Percentiles rank a stretch among this genome's conserved stretches.
phyloP scores from a whole-genome alignment of 2,888 invertebrate species.

The Drosophila glabriapex region DNA sequence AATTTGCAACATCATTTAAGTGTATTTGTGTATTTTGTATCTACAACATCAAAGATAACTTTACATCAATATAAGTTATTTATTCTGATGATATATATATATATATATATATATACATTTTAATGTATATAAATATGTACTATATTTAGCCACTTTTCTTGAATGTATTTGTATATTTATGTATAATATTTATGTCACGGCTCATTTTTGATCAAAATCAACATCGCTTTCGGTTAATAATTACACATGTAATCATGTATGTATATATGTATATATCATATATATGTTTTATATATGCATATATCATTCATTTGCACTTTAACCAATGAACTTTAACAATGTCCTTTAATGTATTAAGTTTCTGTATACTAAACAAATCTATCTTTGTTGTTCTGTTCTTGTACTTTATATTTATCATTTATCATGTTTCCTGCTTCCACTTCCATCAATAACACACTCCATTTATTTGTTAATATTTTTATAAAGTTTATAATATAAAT shows the following conservation, averaged over 20 bases:
- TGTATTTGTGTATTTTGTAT: conserved; percentile 60
- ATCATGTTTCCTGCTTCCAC: conserved; percentile 22
- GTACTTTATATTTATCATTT: conserved; percentile 52
- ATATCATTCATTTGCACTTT: conserved; percentile 57
- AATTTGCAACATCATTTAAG: conserved; percentile 33
- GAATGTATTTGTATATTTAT: conserved; percentile 62
- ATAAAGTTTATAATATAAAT: conserved; percentile 31
- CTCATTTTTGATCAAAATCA: conserved; percentile 20
- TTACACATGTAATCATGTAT: conserved; percentile 60
- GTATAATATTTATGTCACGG: conserved; percentile 49
- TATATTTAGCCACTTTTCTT: conserved; percentile 46
- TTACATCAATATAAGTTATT: conserved; percentile 60
- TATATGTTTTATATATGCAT: conserved; percentile 62
- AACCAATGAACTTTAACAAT: conserved; percentile 84
- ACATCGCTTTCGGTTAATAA: conserved; percentile 59
- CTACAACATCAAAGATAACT: conserved; percentile 83
- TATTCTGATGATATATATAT: conserved; percentile 45
- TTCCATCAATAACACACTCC: conserved; percentile 55
- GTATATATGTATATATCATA: conserved; percentile 49
- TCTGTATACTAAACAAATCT: conserved; percentile 43
- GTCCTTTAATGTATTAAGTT: conserved; percentile 49
- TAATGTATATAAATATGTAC: conserved; percentile 53
- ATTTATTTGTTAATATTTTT: conserved; percentile 33
- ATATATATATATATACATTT: conserved; percentile 25
- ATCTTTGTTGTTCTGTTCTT: conserved; percentile 50